These are phyloP conservation scores for Pterois miles DNA, from an alignment of 2,797 vertebrate genomes.

Conservation along the genomic window DNA sequence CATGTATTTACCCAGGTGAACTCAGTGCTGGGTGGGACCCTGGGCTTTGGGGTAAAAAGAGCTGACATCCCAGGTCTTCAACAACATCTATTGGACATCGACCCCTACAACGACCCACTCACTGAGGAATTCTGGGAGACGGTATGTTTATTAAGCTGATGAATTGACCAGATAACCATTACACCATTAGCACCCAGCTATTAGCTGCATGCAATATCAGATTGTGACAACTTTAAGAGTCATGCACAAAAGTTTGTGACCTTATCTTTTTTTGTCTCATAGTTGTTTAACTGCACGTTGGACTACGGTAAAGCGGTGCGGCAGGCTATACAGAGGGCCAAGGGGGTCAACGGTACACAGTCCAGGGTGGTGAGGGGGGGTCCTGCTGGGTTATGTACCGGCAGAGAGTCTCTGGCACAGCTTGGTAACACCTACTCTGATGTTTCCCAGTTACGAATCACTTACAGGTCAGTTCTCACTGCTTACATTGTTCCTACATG, in stretches of 20 bases:
- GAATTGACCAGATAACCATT: background rate
- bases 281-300: conserved; percentile 88
- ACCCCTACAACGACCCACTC: conserved; percentile 82
- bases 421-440: conserved; percentile 87
- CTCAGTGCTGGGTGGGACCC: conserved; percentile 83
- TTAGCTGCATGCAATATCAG: background rate
- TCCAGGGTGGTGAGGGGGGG: conserved; percentile 39
- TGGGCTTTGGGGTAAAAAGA: conserved; percentile 86
- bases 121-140: conserved; percentile 89
- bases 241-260: background rate
- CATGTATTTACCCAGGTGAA: conserved; percentile 54
- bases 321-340: conserved; percentile 33
- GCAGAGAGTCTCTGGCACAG: conserved; percentile 76
- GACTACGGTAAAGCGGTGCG: conserved; percentile 61
- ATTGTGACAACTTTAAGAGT: background rate
- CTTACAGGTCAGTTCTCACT: conserved; percentile 80
- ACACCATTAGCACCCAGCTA: background rate
- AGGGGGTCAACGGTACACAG: conserved; percentile 46
- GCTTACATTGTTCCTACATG: background rate
- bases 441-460: conserved; percentile 87
- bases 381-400: conserved; percentile 80
- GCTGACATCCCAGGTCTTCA: conserved; percentile 83
- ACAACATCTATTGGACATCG: conserved; percentile 80
- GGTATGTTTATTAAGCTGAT: conserved; percentile 50
- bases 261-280: conserved; percentile 10